Percentiles rank a stretch among this genome's conserved stretches.
Conservation (phyloP, 2,888 invertebrate species). For the Malthinus seriepunctatus region DNA sequence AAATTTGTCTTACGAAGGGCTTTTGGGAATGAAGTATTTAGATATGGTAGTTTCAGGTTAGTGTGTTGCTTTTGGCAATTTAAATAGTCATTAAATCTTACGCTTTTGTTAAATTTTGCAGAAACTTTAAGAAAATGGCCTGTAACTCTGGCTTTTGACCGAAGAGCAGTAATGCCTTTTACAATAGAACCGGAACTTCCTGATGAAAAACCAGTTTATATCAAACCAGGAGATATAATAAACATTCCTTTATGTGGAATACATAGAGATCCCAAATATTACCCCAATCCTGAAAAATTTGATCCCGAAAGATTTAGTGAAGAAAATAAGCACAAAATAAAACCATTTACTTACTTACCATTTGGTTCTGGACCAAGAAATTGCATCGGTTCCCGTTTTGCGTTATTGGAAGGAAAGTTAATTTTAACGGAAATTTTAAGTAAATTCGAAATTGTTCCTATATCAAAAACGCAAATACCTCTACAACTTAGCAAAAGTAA, state of each 20-base stretch:
- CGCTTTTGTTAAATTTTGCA: conserved; percentile 34
- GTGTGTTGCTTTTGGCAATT: conserved; percentile 45
- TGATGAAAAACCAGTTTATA: conserved; percentile 23
- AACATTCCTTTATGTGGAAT: conserved; percentile 55
- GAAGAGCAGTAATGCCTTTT: conserved; percentile 56
- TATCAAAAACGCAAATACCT: conserved; percentile 42
- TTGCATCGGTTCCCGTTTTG: conserved; percentile 48
- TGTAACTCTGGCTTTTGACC: conserved; percentile 55
- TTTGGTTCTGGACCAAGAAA: conserved; percentile 55
- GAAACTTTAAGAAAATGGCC: conserved; percentile 59
- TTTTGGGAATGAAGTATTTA: conserved; percentile 55
- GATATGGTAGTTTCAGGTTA: conserved; percentile 62
- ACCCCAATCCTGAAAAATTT: conserved; percentile 58
- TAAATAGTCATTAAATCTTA: too few relatives aligned
- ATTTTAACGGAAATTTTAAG: conserved; percentile 38
- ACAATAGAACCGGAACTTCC: conserved; percentile 39
- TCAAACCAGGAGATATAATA: conserved; percentile 12
- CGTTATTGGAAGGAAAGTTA: conserved; percentile 33
- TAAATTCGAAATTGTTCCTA: conserved; percentile 43
- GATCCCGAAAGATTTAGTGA: conserved; percentile 59
- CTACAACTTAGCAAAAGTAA: conserved; percentile 30
- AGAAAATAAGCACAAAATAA: conserved; percentile 57
- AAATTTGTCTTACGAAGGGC: conserved; percentile 54
- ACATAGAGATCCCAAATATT: conserved; percentile 60
- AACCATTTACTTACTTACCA: conserved; percentile 58